These are phyloP conservation scores for Drosophila meridionalis DNA, from an alignment of 2,888 invertebrate species.

Conservation along the genomic window DNA sequence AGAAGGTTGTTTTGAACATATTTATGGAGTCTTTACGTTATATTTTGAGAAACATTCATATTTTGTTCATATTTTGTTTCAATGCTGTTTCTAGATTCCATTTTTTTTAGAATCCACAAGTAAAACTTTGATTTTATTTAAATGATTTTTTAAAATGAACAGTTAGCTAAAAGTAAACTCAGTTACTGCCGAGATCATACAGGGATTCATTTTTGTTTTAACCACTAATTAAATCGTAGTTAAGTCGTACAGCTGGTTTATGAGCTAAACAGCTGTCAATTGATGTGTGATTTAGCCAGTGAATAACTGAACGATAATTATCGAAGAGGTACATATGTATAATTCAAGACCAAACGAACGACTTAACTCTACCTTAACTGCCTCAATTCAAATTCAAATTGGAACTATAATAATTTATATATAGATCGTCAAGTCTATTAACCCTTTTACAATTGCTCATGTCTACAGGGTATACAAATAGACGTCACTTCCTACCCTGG, in stretches of 20 bases:
- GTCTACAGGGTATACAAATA: background rate
- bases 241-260: background rate
- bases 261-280: background rate
- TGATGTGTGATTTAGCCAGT: background rate
- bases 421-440: background rate
- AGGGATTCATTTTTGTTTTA: background rate
- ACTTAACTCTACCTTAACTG: background rate
- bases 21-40: too few species aligned
- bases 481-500: conserved; percentile 65
- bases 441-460: background rate
- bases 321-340: background rate
- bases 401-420: background rate
- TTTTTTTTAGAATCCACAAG: too few species aligned
- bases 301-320: background rate
- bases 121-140: too few species aligned
- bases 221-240: background rate
- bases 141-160: too few species aligned
- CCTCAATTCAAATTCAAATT: background rate
- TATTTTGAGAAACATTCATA: too few species aligned
- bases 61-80: too few species aligned
- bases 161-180: too few species aligned
- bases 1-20: too few species aligned
- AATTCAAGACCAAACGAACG: background rate
- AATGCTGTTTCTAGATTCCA: too few species aligned
- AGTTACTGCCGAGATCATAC: background rate